Evolutionary conservation across 2,888 invertebrate species (phyloP).

Genomic region (Deroplatys truncata): DNA sequence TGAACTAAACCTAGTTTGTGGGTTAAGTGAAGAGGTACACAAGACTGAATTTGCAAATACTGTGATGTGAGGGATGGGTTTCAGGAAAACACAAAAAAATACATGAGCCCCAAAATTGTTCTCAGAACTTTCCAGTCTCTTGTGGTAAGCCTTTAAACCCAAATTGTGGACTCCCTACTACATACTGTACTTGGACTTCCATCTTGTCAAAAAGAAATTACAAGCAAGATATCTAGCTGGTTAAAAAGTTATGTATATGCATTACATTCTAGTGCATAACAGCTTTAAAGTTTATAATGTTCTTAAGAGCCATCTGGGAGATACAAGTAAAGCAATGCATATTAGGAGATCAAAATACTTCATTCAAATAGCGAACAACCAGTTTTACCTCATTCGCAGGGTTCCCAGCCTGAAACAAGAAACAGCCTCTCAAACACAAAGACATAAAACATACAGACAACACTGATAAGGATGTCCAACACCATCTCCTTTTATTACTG

Average conservation of each 20-base stretch:
- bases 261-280: conserved; percentile 9
- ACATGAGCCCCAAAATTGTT: background rate
- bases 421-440: conserved; percentile 42
- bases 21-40: background rate
- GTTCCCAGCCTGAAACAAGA: conserved; percentile 67
- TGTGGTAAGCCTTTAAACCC: conserved; percentile 10
- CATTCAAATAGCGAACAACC: conserved; percentile 25
- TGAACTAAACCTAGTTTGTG: background rate
- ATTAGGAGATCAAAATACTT: conserved; percentile 18
- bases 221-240: conserved; percentile 13
- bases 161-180: conserved; percentile 14
- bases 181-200: conserved; percentile 1
- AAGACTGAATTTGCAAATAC: conserved; percentile 5
- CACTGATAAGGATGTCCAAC: conserved; percentile 3
- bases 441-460: conserved; percentile 24
- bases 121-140: conserved; percentile 1
- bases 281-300: conserved; percentile 2
- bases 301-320: conserved; percentile 10
- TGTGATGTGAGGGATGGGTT: conserved; percentile 1
- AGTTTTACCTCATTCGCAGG: conserved; percentile 64
- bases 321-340: conserved; percentile 17
- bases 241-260: conserved; percentile 7
- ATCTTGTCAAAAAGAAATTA: conserved; percentile 2
- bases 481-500: background rate
- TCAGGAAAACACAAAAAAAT: background rate